These are phyloP conservation scores for Eugnorisma glareosa DNA, from an alignment of 2,888 invertebrate genomes.

Conservation along the genomic window DNA sequence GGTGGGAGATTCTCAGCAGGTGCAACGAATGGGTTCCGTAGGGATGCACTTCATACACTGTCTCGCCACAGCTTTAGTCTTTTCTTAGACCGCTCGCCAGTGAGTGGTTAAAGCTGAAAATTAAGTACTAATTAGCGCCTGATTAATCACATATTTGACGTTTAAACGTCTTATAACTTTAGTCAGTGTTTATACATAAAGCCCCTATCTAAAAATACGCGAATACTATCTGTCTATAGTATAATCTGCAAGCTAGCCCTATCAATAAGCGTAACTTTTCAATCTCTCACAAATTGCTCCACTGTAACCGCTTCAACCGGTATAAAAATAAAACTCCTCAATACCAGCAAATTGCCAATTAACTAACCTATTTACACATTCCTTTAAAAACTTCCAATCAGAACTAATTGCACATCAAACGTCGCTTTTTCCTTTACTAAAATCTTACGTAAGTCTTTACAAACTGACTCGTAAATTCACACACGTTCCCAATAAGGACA, in stretches of 20 bases:
- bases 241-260: constrained; percentile 2
- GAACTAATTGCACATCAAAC: constrained; percentile 57
- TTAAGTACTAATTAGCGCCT: neutral
- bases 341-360: constrained; percentile 44
- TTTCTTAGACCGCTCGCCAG: neutral
- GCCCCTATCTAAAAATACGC: neutral
- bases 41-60: neutral
- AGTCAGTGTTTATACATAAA: neutral
- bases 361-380: constrained; percentile 33
- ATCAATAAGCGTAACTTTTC: constrained; percentile 1
- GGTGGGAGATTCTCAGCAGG: neutral
- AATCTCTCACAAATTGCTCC: constrained; percentile 8
- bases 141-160: neutral
- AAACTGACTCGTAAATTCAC: constrained; percentile 62
- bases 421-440: constrained; percentile 43
- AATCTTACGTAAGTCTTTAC: constrained; percentile 41
- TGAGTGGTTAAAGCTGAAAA: neutral
- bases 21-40: neutral
- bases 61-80: neutral
- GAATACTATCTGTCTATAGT: neutral
- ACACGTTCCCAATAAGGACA: constrained; percentile 55
- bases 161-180: neutral
- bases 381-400: constrained; percentile 57
- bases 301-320: neutral
- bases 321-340: constrained; percentile 30